phyloP scores from a whole-genome alignment of 2,797 vertebrate species.

The Trichosurus vulpecula region DNA sequence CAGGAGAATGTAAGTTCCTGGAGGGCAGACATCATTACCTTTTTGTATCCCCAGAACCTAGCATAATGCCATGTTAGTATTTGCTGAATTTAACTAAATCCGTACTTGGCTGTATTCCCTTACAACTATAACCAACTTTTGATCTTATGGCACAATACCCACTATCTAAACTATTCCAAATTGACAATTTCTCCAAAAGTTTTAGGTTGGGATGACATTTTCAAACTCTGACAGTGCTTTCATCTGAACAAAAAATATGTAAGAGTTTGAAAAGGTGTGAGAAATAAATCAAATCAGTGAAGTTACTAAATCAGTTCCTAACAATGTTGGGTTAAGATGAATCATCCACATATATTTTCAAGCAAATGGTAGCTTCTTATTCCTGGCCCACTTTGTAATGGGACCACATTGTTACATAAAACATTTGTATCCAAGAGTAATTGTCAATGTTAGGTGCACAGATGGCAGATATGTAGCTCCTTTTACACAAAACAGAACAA shows the following conservation, averaged over 20 bases:
- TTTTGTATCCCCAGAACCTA: background rate
- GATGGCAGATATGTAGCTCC: background rate
- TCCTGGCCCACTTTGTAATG: background rate
- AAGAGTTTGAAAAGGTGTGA: background rate
- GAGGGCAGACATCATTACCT: background rate
- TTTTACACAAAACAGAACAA: conserved; percentile 7
- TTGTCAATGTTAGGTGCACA: background rate
- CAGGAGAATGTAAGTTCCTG: background rate
- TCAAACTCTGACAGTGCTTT: conserved; percentile 15
- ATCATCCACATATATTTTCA: conserved; percentile 25
- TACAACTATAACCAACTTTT: background rate
- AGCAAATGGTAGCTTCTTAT: background rate
- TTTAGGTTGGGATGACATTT: conserved; percentile 16
- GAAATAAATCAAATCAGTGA: conserved; percentile 10
- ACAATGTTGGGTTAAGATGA: conserved; percentile 3
- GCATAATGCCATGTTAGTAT: background rate
- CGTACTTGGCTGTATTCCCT: background rate
- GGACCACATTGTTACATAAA: conserved; percentile 21
- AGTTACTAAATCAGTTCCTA: conserved; percentile 11
- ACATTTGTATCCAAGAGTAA: conserved; percentile 3
- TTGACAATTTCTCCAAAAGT: conserved; percentile 23
- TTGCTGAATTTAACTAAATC: background rate
- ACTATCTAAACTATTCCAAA: conserved; percentile 20
- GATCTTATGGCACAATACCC: background rate
- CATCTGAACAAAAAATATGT: conserved; percentile 13